Base-by-base conservation (phyloP, 2,113 vertebrate genomes). In the Pachypanchax playfairii region DNA sequence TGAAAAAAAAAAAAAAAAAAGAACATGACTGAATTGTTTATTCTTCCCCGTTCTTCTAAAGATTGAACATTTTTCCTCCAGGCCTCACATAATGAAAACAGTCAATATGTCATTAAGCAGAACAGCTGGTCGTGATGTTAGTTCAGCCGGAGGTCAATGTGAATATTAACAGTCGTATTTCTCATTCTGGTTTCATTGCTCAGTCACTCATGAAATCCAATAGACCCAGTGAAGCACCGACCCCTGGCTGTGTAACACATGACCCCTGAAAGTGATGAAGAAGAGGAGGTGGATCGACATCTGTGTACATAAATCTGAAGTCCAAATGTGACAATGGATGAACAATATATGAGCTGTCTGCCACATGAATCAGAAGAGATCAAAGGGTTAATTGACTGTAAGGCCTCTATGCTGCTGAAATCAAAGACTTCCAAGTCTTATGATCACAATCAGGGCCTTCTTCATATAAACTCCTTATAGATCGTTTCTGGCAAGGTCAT, bases 341-440 rank as follows among this genome's bases (percentile, higher is more conserved):
- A 44, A 39, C 46, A n/a, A 13, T 58, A 36, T 28, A 42, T 47
- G 31, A 21, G 43, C 22, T 29, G 20, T 53, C 26, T 56, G 62
- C 48, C 36, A 6, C 18, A 29, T 61, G 48, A 68, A 63, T 64
- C 59, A 54, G 41, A 56, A 5, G 12, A 31, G 68, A 77, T 84
- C 75, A 81, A 59, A 56, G 70, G 77, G 79, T 84, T 89, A 88
- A 88, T 83, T 67, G 73, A 66, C 61, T 72, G 72, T 70, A 76
- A 70, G 84, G 77, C 75, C 47, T 65, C 41, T 25, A 49, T 44
- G 70, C 68, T 84, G 58, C 42, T 3, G 42, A 61, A 58, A 83
- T 83, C 75, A 87, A 66, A 85, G 48, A 63, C 52, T 56, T 70
- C 52, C 9, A 65, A 65, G 43, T 33, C 47, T 41, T 65, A 54